These are phyloP conservation scores for Oreochromis niloticus DNA, from an alignment of 2,113 vertebrate genomes.

Conservation along the genomic window DNA sequence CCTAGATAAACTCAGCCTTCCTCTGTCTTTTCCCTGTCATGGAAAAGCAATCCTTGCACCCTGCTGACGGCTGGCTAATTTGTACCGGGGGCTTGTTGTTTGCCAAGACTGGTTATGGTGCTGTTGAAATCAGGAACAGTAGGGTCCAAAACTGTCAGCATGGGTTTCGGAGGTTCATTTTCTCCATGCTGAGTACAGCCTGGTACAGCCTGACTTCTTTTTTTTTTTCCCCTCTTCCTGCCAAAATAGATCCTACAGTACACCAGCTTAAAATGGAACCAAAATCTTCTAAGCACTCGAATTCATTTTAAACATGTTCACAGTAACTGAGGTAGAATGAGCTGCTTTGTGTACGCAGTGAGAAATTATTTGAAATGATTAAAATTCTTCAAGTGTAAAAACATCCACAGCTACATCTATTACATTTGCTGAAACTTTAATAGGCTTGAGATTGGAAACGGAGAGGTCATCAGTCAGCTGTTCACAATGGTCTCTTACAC, in stretches of 20 bases:
- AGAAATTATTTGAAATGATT: constrained; percentile 4
- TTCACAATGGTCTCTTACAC: constrained; percentile 4
- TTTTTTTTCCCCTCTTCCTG: neutral
- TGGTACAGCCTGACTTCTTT: constrained; percentile 31
- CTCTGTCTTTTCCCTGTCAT: constrained; percentile 32
- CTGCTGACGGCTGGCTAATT: constrained; percentile 59
- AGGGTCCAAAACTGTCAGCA: constrained; percentile 65
- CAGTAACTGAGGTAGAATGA: neutral
- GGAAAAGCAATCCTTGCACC: constrained; percentile 41
- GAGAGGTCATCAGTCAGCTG: constrained; percentile 24
- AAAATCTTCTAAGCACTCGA: neutral
- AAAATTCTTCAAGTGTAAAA: constrained; percentile 7
- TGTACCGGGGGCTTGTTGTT: constrained; percentile 52
- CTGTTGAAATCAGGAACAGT: constrained; percentile 63
- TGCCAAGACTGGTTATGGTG: constrained; percentile 62
- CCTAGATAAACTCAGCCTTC: constrained; percentile 8
- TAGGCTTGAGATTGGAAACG: constrained; percentile 3
- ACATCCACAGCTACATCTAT: neutral
- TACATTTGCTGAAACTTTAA: constrained; percentile 6
- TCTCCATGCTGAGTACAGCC: constrained; percentile 70
- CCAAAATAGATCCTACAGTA: constrained; percentile 27
- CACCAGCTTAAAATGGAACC: neutral
- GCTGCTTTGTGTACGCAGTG: neutral
- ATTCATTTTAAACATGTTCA: neutral
- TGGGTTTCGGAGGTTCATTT: constrained; percentile 68